These are phyloP conservation scores for Aplocera efformata DNA, from an alignment of 2,888 invertebrate species.

Conservation along the genomic window DNA sequence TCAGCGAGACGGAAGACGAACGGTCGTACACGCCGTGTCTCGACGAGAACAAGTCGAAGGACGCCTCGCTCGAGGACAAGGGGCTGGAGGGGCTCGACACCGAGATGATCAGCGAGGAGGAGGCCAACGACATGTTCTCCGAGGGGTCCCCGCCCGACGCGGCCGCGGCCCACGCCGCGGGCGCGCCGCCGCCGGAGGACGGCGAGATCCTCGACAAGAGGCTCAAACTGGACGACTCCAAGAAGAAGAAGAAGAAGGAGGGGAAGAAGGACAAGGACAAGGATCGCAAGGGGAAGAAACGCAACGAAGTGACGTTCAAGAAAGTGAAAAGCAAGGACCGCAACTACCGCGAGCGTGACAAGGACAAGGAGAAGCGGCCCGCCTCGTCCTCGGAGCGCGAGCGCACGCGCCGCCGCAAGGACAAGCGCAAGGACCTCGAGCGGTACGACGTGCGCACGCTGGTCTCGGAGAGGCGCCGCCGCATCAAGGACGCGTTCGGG, in stretches of 20 bases:
- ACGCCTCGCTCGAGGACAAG: conserved; percentile 59
- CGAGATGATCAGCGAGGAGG: conserved; percentile 88
- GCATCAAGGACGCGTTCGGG: conserved; percentile 88
- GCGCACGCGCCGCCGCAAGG: conserved; percentile 62
- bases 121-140: conserved; percentile 83
- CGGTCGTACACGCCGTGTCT: conserved; percentile 87
- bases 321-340: conserved; percentile 86
- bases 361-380: conserved; percentile 45
- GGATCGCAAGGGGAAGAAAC: conserved; percentile 59
- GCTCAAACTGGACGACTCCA: conserved; percentile 43
- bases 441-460: conserved; percentile 91
- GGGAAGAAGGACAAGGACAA: conserved; percentile 68
- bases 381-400: conserved; percentile 37
- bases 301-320: conserved; percentile 84
- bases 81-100: conserved; percentile 84
- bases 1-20: conserved; percentile 83
- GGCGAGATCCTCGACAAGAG: conserved; percentile 42
- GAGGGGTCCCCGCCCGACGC: conserved; percentile 65
- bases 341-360: conserved; percentile 84
- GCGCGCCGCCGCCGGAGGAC: conserved; percentile 58
- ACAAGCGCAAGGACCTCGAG: conserved; percentile 88
- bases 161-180: conserved; percentile 53
- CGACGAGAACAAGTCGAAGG: conserved; percentile 81
- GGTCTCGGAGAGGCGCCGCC: conserved; percentile 84
- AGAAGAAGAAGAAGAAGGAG: conserved; percentile 77